Conservation (phyloP, 2,797 vertebrate species). For the Notolabrus celidotus region DNA sequence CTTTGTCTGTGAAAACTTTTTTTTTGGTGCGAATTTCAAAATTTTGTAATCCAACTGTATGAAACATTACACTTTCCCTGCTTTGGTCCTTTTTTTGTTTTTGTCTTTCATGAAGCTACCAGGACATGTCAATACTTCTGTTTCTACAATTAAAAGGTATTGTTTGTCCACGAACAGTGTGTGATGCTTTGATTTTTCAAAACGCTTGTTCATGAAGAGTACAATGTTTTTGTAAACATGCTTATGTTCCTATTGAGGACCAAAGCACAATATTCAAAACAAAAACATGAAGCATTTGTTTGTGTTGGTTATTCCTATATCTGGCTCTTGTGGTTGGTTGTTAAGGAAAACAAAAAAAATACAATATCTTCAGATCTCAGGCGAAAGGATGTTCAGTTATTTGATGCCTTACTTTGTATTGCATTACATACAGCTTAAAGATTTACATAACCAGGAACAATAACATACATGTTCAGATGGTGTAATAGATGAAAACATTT, state of each 20-base stretch:
- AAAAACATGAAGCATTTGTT: too few species aligned
- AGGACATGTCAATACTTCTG: slow-evolving; percentile 74
- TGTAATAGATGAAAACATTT: too few species aligned
- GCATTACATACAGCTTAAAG: too few species aligned
- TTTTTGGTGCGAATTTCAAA: slow-evolving; percentile 65
- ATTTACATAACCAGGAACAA: too few species aligned
- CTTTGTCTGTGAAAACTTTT: slow-evolving; percentile 79
- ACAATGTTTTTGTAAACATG: not conserved
- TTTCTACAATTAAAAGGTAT: slow-evolving; percentile 83
- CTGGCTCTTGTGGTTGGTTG: too few species aligned
- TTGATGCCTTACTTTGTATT: too few species aligned
- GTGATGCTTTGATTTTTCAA: slow-evolving; percentile 4
- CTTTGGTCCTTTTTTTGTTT: slow-evolving; percentile 48
- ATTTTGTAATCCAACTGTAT: slow-evolving; percentile 77
- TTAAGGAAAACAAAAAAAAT: not conserved
- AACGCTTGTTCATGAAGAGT: not conserved
- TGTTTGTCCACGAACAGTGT: slow-evolving; percentile 77
- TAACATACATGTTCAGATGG: too few species aligned
- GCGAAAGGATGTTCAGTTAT: too few species aligned
- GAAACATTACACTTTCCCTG: slow-evolving; percentile 55
- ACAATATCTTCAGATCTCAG: too few species aligned
- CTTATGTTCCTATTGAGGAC: too few species aligned
- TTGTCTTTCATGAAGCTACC: slow-evolving; percentile 50
- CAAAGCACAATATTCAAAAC: too few species aligned
- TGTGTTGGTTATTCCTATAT: too few species aligned